Evolutionary conservation across 2,888 invertebrate genomes (phyloP), one percentile per base, ranked within the genome.

Genomic region (Noctua pronuba): DNA sequence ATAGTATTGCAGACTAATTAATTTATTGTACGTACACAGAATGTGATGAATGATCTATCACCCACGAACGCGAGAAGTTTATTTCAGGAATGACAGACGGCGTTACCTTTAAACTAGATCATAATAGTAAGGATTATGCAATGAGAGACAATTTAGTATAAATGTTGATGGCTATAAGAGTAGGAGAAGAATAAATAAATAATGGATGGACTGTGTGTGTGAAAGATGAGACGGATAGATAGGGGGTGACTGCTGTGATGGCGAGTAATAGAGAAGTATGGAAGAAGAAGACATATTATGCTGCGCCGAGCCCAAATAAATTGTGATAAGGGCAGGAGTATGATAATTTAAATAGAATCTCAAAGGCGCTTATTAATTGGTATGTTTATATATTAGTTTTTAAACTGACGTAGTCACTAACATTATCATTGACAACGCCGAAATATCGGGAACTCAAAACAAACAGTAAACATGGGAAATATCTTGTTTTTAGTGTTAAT

Each of bases 21-120:
- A 77, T 77, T 55, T 46, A 73, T 73, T 24, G 44, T 64, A 78
- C 62, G 55, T 35, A 16, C 70, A 41, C 31, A 49, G 52, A 35
- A 76, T 77, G 77, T 68, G 55, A 81, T 82, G 55, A 72, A 81
- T 16, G 58, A 58, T 81, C 77, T 77, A 58, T 81, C 81, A 77
- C 68, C 77, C 4, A 58, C 49, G 24, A 44, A 52, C 82, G 71
- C 55, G 35, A 44, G 55, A 64, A 68, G 81, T 77, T 81, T 81
- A 83, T 83, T 83, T 71, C 35, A 69, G 41, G 73, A 78, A 60
- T 69, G 77, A 82, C n/a, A 69, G 72, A 82, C n/a, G 52, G 52
- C 24, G 77, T 70, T 77, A 77, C 69, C 58, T 82, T 66, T 82
- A 44, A 44, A 83, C 70, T 60, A 44, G 0, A 60, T 60, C 11